phyloP scores from a whole-genome alignment of 2,888 invertebrate species.

The Euproctis similis region DNA sequence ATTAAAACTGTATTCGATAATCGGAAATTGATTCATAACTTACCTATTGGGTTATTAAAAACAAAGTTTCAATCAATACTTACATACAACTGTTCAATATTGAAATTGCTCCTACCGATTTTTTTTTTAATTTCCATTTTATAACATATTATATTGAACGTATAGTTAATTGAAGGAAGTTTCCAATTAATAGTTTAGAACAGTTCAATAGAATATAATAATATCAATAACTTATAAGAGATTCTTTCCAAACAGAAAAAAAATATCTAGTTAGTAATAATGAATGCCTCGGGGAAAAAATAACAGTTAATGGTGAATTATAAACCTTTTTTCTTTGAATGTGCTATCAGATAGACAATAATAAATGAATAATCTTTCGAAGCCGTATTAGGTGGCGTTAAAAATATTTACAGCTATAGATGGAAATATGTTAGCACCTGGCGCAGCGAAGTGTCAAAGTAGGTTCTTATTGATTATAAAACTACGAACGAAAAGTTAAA shows the following conservation, averaged over 20 bases:
- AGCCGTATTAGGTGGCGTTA: constrained; percentile 37
- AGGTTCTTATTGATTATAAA: constrained; percentile 54
- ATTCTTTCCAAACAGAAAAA: too few relatives aligned
- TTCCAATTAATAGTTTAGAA: constrained; percentile 1
- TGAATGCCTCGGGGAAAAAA: constrained; percentile 15
- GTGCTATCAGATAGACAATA: neutral
- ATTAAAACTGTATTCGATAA: constrained; percentile 1
- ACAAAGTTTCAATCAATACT: constrained; percentile 5
- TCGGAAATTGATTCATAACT: constrained; percentile 2
- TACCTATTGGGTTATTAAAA: constrained; percentile 3
- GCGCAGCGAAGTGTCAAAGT: constrained; percentile 52
- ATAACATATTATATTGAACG: constrained; percentile 1
- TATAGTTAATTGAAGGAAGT: constrained; percentile 3
- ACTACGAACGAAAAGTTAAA: constrained; percentile 47
- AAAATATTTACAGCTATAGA: constrained; percentile 46
- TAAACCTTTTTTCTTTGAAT: too few relatives aligned
- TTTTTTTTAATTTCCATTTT: constrained; percentile 3
- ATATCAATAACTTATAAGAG: constrained; percentile 16
- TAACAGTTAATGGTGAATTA: constrained; percentile 15
- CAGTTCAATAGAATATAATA: constrained; percentile 1
- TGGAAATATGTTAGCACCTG: constrained; percentile 51
- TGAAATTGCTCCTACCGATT: too few relatives aligned
- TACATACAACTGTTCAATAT: constrained; percentile 2
- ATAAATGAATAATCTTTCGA: constrained; percentile 20
- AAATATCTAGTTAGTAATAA: constrained; percentile 11